Base-by-base conservation (phyloP, 2,888 invertebrate genomes). In the Mellilla xanthometata region DNA sequence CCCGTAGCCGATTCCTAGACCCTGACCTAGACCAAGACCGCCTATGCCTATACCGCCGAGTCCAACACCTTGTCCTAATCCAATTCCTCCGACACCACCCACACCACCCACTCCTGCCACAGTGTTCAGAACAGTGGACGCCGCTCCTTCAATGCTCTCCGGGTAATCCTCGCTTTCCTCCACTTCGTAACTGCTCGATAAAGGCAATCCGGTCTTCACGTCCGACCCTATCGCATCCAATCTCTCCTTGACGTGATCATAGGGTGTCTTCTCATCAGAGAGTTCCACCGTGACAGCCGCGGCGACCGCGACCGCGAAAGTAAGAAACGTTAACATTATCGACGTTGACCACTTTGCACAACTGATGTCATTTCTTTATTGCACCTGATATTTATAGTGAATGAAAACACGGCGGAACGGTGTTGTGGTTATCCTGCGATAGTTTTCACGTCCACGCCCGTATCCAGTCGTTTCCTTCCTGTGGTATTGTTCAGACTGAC, bases 151-250 rank as follows among this genome's bases (percentile, higher is more conserved):
- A 2, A 84, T 64, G 12, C 77, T 68, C 47, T 88, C 89, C 8
- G 92, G 91, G 62, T 91, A 92, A 62, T 92, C 92, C 48, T 82
- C 89, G 68, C 91, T 90, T 76, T 92, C 91, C 68, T 91, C 90
- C 26, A 92, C 90, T 75, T 91, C 91, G 59, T 92, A 92, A 24
- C 90, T 90, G 42, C 75, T 83, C 1, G 91, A 84, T 26, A 86
- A 41, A 12, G 87, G 87, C 50, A 86, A 34, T 61, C 88, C 89
- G 49, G 76, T 62, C 48, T 61, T 76, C 5, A 60, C 49, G 43
- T 89, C 84, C 11, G 71, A 68, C 7, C 74, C 69, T 13, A 88
- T 68, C 8, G 76, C 58, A 49, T 87, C 82, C 56, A 89, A 65
- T 2, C 79, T 74, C 50, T 83, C 83, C 49, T 77, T 84, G 40